Conservation (phyloP, 2,113 vertebrate species). For the Nycticebus coucang region DNA sequence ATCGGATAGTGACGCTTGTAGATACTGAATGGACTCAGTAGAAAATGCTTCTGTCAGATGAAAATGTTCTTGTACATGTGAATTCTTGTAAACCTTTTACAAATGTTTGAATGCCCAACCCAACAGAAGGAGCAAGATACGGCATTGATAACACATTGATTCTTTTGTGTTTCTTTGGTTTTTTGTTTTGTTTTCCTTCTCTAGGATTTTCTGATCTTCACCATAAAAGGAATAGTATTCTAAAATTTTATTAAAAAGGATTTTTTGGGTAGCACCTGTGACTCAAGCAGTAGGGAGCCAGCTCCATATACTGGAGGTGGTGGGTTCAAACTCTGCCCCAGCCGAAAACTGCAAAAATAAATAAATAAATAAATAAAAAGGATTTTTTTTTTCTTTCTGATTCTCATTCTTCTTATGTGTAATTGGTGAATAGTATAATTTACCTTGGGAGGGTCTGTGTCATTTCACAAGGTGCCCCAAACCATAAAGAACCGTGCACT, state of each 20-base stretch:
- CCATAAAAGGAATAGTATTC: neutral
- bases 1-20: neutral
- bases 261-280: neutral
- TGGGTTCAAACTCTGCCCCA: too few relatives aligned
- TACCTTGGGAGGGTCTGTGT: neutral
- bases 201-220: neutral
- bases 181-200: slow-evolving; percentile 13
- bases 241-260: slow-evolving; percentile 21
- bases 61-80: neutral
- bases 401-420: neutral
- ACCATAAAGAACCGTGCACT: neutral
- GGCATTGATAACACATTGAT: neutral
- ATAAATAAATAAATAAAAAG: too few relatives aligned
- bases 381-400: neutral
- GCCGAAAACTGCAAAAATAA: too few relatives aligned
- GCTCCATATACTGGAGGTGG: too few relatives aligned
- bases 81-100: neutral
- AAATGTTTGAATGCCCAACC: neutral
- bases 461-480: neutral
- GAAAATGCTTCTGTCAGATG: neutral
- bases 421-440: neutral
- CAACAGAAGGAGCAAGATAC: neutral
- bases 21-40: neutral
- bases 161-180: neutral
- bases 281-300: too few relatives aligned